A percentile compares a stretch with the other conserved stretches of the same genome.
phyloP scores from a whole-genome alignment of 2,797 vertebrate species.

The Hozukius guyotensis region DNA sequence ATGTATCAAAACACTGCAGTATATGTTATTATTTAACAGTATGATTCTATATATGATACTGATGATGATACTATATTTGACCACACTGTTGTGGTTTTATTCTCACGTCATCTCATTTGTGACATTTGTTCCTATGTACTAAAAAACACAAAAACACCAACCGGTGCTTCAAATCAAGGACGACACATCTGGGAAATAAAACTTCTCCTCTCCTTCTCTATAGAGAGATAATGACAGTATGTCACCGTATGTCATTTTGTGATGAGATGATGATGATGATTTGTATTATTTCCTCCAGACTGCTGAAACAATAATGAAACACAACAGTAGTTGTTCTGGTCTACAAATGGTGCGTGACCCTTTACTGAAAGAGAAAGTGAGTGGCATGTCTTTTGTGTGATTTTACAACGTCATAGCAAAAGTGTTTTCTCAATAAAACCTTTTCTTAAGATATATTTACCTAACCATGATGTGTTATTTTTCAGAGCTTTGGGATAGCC shows the following conservation, averaged over 20 bases:
- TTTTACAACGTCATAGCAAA: neutral
- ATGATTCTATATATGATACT: neutral
- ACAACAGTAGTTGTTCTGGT: slow-evolving; percentile 83
- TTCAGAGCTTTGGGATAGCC: slow-evolving; percentile 89
- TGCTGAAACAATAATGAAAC: slow-evolving; percentile 84
- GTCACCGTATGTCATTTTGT: neutral
- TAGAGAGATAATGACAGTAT: neutral
- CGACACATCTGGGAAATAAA: neutral
- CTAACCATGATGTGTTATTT: neutral
- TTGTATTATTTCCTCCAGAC: slow-evolving; percentile 82
- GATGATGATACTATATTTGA: neutral
- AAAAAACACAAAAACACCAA: too few species aligned
- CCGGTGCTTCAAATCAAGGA: neutral
- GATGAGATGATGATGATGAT: neutral
- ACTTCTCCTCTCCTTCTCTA: neutral
- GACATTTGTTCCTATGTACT: neutral
- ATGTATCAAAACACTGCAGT: neutral
- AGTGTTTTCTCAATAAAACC: neutral
- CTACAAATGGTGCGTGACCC: slow-evolving; percentile 82
- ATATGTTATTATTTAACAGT: neutral
- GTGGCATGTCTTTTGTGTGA: slow-evolving; percentile 32
- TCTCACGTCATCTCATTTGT: neutral
- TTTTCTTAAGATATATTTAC: neutral
- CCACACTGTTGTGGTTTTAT: neutral
- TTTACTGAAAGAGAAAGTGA: slow-evolving; percentile 91